A percentile compares a stretch with the other conserved stretches of the same genome.
Conservation (phyloP, 2,797 vertebrate genomes). For the Pseudochromis fuscus region DNA sequence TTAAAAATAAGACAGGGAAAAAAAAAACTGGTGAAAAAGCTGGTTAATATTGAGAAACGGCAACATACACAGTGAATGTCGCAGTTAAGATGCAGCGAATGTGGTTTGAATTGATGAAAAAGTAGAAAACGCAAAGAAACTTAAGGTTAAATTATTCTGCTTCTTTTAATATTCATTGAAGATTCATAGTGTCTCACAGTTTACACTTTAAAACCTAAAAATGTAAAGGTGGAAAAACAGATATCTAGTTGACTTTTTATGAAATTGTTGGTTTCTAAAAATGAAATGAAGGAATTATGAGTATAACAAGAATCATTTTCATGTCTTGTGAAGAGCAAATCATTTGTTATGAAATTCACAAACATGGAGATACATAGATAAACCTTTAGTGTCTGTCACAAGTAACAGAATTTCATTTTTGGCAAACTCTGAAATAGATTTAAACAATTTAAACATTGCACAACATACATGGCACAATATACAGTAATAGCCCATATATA, state of each 20-base stretch:
- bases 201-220: not conserved
- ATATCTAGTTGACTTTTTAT: not conserved
- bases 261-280: not conserved
- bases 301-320: too few species aligned
- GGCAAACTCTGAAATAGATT: too few species aligned
- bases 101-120: not conserved
- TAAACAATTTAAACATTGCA: too few species aligned
- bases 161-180: not conserved
- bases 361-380: too few species aligned
- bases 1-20: slow-evolving; percentile 14
- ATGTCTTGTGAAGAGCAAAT: not conserved
- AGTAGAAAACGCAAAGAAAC: not conserved
- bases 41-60: not conserved
- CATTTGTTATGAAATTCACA: not conserved
- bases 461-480: too few species aligned
- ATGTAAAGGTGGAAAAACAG: not conserved
- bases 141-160: not conserved
- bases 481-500: too few species aligned
- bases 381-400: too few species aligned
- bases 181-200: not conserved
- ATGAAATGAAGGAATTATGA: slow-evolving; percentile 8
- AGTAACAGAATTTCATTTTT: too few species aligned
- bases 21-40: slow-evolving; percentile 29
- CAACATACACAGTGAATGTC: not conserved
- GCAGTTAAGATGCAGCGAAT: not conserved